phyloP scores from a whole-genome alignment of 2,888 invertebrate genomes.

The Agrotis exclamationis region DNA sequence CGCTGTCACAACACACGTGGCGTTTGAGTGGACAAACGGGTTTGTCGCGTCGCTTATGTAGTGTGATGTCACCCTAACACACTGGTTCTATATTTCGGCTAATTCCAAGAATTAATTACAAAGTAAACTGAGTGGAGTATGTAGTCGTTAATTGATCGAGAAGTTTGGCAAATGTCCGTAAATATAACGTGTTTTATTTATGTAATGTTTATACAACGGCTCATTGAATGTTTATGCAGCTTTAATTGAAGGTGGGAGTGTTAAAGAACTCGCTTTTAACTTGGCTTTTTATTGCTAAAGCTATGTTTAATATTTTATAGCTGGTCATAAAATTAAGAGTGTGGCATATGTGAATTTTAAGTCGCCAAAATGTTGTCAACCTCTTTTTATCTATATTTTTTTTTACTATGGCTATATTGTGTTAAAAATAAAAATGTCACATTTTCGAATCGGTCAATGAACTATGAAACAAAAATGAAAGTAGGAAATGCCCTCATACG shows the following conservation, averaged over 20 bases:
- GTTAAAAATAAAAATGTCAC: background rate
- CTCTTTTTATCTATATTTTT: background rate
- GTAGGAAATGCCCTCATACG: slow-evolving; percentile 2
- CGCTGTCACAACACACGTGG: no score
- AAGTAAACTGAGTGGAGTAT: slow-evolving; percentile 23
- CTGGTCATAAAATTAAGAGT: slow-evolving; percentile 21
- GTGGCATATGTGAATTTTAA: background rate
- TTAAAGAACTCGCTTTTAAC: slow-evolving; percentile 23
- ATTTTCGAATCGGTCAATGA: background rate
- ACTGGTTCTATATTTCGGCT: slow-evolving; percentile 2
- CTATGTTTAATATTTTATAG: slow-evolving; percentile 37
- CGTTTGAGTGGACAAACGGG: no score
- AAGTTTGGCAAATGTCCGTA: slow-evolving; percentile 25
- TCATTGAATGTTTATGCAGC: slow-evolving; percentile 40
- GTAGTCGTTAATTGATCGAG: slow-evolving; percentile 45
- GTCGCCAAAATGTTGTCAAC: slow-evolving; percentile 10
- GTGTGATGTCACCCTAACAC: slow-evolving; percentile 31
- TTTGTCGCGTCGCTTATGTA: background rate
- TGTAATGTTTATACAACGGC: slow-evolving; percentile 17
- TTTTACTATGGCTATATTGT: background rate
- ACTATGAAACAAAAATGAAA: slow-evolving; percentile 1
- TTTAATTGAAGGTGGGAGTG: slow-evolving; percentile 47
- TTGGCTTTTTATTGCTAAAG: slow-evolving; percentile 28
- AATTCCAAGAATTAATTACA: slow-evolving; percentile 22
- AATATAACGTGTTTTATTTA: slow-evolving; percentile 26